A percentile compares a stretch with the other conserved stretches of the same genome.
Conservation (phyloP, 2,888 invertebrate species). For the Lithophane semibrunnea region DNA sequence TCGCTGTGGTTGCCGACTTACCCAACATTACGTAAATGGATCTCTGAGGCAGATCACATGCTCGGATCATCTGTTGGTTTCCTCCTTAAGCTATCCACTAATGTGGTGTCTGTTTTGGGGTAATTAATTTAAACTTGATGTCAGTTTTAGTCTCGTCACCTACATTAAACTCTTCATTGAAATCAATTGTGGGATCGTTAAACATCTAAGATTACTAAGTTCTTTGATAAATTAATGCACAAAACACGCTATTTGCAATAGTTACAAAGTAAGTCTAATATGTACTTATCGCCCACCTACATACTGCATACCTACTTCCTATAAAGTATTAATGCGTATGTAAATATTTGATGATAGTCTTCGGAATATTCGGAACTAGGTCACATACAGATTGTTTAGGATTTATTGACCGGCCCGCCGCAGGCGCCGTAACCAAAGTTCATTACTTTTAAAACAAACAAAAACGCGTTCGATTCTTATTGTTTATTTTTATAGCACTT, state of each 20-base stretch:
- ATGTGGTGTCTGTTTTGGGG: slow-evolving; percentile 15
- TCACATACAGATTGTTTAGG: slow-evolving; percentile 52
- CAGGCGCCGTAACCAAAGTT: slow-evolving; percentile 11
- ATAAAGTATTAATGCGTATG: slow-evolving; percentile 27
- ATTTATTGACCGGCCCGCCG: slow-evolving; percentile 30
- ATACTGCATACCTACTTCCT: neutral
- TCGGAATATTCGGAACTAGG: slow-evolving; percentile 32
- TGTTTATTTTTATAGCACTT: neutral
- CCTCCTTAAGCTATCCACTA: slow-evolving; percentile 63
- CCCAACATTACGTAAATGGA: slow-evolving; percentile 83
- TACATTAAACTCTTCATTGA: neutral
- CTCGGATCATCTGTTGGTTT: slow-evolving; percentile 51
- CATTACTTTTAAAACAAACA: slow-evolving; percentile 24
- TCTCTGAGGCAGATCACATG: slow-evolving; percentile 73
- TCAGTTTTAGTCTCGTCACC: neutral
- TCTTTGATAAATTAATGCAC: neutral
- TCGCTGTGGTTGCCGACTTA: slow-evolving; percentile 76
- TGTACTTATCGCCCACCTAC: neutral
- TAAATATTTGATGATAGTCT: slow-evolving; percentile 43
- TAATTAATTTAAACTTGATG: neutral
- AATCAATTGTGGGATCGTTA: neutral
- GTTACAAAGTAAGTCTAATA: too few species aligned
- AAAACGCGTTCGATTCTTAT: neutral
- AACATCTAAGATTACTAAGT: neutral
- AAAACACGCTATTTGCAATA: neutral